These are phyloP conservation scores for Platycnemis pennipes DNA, from an alignment of 2,888 invertebrate genomes.

Conservation along the genomic window DNA sequence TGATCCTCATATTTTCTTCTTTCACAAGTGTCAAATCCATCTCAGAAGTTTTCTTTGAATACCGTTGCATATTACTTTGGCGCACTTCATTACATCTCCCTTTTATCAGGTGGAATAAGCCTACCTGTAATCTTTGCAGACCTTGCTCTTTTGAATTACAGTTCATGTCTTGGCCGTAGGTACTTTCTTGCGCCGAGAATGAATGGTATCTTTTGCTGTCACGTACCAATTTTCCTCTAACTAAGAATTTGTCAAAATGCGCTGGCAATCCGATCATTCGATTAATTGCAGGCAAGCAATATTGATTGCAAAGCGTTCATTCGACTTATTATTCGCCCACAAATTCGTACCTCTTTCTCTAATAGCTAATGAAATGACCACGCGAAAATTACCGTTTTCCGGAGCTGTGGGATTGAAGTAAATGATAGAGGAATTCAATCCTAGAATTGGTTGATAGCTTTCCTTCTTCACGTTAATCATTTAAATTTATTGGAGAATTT, in stretches of 20 bases:
- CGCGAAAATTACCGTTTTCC: neutral
- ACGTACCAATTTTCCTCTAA: neutral
- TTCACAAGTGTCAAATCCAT: too few relatives aligned
- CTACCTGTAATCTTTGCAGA: neutral
- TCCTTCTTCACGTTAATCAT: neutral
- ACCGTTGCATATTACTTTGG: too few relatives aligned
- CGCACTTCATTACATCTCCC: too few relatives aligned
- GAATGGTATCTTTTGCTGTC: neutral
- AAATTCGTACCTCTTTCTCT: neutral
- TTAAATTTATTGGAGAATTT: neutral
- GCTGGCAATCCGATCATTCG: neutral
- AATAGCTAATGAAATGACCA: neutral
- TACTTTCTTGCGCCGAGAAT: neutral
- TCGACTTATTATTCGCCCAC: neutral
- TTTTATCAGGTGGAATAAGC: neutral
- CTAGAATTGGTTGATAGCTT: neutral
- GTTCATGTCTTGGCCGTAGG: too few relatives aligned
- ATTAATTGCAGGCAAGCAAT: neutral
- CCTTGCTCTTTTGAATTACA: too few relatives aligned
- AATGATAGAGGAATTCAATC: neutral
- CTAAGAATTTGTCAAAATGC: neutral
- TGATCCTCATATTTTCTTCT: too few relatives aligned
- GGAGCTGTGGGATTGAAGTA: neutral
- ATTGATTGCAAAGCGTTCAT: neutral
- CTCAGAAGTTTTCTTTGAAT: too few relatives aligned